These are phyloP conservation scores for Melinaea menophilus DNA, from an alignment of 2,888 invertebrate genomes.

Conservation along the genomic window DNA sequence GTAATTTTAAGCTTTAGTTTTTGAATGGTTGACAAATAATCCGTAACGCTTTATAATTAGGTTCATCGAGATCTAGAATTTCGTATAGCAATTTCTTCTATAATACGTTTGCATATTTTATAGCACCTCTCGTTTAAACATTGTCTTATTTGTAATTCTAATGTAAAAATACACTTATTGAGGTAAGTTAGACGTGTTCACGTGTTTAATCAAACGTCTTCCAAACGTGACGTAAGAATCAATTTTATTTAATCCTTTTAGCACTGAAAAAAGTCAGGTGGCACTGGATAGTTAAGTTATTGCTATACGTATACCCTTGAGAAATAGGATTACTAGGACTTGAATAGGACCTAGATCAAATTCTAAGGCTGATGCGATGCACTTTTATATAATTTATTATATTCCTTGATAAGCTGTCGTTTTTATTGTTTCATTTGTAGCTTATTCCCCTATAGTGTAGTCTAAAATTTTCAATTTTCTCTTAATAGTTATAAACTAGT, in stretches of 20 bases:
- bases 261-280: constrained; percentile 29
- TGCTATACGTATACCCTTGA: neutral
- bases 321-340: constrained; percentile 2
- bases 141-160: constrained; percentile 31
- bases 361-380: constrained; percentile 6
- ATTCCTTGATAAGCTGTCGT: constrained; percentile 18
- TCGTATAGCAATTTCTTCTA: constrained; percentile 66
- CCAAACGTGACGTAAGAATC: constrained; percentile 73
- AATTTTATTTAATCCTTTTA: constrained; percentile 25
- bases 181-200: constrained; percentile 68
- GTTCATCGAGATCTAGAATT: constrained; percentile 71
- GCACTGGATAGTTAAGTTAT: neutral
- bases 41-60: constrained; percentile 78
- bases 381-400: constrained; percentile 17
- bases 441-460: constrained; percentile 16
- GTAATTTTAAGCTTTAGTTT: constrained; percentile 51
- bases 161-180: constrained; percentile 47
- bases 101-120: constrained; percentile 57
- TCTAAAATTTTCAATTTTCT: constrained; percentile 20
- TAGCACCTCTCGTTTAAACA: constrained; percentile 48
- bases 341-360: neutral
- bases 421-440: constrained; percentile 23
- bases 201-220: constrained; percentile 76
- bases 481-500: constrained; percentile 36
- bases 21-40: constrained; percentile 63